A percentile compares a stretch with the other conserved stretches of the same genome.
phyloP scores from a whole-genome alignment of 2,113 vertebrate species.

The Uropsilus gracilis region DNA sequence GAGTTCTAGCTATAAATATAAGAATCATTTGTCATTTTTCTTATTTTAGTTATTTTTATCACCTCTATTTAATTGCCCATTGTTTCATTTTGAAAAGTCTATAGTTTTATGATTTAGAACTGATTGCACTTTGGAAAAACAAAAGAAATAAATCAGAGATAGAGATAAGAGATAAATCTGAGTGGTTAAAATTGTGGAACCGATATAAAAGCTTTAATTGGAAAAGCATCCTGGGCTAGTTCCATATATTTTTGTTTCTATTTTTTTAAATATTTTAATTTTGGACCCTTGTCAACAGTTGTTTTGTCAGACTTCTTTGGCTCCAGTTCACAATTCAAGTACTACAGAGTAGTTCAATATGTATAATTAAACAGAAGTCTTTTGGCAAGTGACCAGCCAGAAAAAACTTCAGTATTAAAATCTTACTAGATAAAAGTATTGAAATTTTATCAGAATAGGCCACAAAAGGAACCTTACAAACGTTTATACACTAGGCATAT shows the following conservation, averaged over 20 bases:
- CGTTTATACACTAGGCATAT: not conserved
- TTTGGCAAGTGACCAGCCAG: constrained; percentile 16
- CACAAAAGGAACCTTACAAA: constrained; percentile 16
- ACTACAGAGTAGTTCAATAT: not conserved
- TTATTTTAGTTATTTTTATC: constrained; percentile 38
- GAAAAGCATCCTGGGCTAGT: not conserved
- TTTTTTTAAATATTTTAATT: constrained; percentile 27
- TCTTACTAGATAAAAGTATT: constrained; percentile 19
- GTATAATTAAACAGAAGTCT: not conserved
- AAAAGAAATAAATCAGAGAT: constrained; percentile 49
- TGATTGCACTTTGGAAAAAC: constrained; percentile 8
- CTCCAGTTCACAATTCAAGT: not conserved
- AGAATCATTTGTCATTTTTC: constrained; percentile 13
- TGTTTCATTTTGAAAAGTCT: constrained; percentile 34
- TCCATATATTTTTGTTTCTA: constrained; percentile 11
- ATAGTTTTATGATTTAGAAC: not conserved
- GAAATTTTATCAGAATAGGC: constrained; percentile 52
- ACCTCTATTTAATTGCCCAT: not conserved
- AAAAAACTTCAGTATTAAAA: constrained; percentile 38
- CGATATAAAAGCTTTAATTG: constrained; percentile 15
- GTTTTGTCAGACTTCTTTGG: not conserved
- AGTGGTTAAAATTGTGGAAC: constrained; percentile 17
- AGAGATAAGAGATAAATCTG: not conserved
- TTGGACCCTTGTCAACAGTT: not conserved
- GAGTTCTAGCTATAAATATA: not conserved